Base-by-base conservation (phyloP, 2,113 vertebrate genomes). In the Phalacrocorax brasilianus region DNA sequence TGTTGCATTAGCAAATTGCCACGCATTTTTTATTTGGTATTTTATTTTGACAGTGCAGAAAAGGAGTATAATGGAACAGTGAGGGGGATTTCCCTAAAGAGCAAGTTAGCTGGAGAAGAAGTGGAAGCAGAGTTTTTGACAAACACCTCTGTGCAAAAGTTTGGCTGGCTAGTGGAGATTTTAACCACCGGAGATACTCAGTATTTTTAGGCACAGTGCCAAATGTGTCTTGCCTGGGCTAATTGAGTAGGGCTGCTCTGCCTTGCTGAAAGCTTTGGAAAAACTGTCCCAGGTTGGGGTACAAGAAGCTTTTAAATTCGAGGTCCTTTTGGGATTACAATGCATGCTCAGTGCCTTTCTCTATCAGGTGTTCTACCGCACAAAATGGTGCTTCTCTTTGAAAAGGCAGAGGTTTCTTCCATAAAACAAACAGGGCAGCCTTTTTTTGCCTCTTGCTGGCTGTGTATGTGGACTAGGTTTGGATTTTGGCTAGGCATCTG, bases 131-230 rank as follows among this genome's bases (percentile, higher is more conserved):
- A 67, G 53, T 18, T 91, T 87, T 81, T 79, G 17, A 52, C 33
- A 81, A 58, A 61, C 23, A 20, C 2, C 4, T 11, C n/a, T 32
- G 50, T 58, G 70, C 17, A 32, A 24, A 71, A 67, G n/a, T 68
- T 44, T 23, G 20, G 11, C 61, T 70, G 78, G n/a, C 17, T 38
- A 59, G n/a, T 0, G 0, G 73, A 59, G 17, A 15, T 81, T 66
- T 77, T 67, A 74, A 30, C n/a, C 2, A 5, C 0, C 0, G 3
- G 33, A 42, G 40, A 16, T 56, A 12, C 13, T 83, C 1, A 0
- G 24, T 45, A 8, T 20, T 87, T 80, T 62, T 44, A 72, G 68
- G 44, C 47, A 63, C 0, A 0, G 21, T 47, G 33, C 49, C 30
- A 68, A 47, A 35, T 0, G 0, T n/a, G 26, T 26, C 70, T 58